A percentile compares a stretch with the other conserved stretches of the same genome.
Conservation (phyloP, 2,888 invertebrate genomes). For the Apamea anceps region DNA sequence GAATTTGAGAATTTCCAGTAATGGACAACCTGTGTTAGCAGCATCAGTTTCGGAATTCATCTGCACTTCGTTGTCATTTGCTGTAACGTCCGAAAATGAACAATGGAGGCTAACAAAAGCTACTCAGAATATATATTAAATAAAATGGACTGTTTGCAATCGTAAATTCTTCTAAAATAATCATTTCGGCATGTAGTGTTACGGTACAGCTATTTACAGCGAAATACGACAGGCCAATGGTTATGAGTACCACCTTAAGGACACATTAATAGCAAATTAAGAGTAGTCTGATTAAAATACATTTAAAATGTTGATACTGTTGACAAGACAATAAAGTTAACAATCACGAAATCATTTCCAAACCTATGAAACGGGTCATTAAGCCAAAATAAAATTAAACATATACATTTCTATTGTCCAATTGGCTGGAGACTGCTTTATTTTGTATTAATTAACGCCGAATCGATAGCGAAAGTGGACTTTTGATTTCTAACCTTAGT, state of each 20-base stretch:
- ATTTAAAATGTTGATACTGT: slow-evolving; percentile 7
- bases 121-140: background rate
- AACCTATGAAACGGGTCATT: slow-evolving; percentile 33
- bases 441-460: slow-evolving; percentile 59
- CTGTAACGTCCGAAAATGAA: background rate
- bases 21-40: background rate
- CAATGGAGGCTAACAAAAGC: background rate
- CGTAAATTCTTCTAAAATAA: background rate
- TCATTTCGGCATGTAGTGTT: background rate
- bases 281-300: background rate
- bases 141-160: background rate
- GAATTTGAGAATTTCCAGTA: background rate
- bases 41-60: background rate
- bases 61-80: background rate
- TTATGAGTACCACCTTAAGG: background rate
- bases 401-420: slow-evolving; percentile 55
- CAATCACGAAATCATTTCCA: slow-evolving; percentile 34
- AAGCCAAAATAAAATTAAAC: slow-evolving; percentile 55
- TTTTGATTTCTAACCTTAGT: slow-evolving; percentile 81
- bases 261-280: slow-evolving; percentile 1
- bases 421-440: slow-evolving; percentile 47
- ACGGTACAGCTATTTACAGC: background rate
- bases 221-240: background rate
- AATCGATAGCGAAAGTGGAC: slow-evolving; percentile 80
- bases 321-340: slow-evolving; percentile 6